Evolutionary conservation across 2,113 vertebrate species (phyloP), one percentile per base, ranked within the genome.

Genomic region (Albula glossodonta): DNA sequence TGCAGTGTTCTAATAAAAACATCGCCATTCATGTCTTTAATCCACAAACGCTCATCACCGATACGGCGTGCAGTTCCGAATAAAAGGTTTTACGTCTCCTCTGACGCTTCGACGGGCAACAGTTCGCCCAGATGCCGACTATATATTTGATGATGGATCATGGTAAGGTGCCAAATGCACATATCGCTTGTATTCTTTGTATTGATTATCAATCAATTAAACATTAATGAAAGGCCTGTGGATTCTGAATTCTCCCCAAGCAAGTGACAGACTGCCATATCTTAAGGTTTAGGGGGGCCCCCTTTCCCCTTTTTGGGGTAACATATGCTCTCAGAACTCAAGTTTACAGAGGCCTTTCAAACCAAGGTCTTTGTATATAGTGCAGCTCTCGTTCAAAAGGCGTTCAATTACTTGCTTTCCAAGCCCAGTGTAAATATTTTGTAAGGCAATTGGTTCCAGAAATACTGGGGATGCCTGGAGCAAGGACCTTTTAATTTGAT

Each of bases 351-450:
- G 92, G 90, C 91, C 89, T 94, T 94, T 94, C 91, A 95, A 92
- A 94, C 90, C 87, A 25, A 88, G 86, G 87, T 87, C 88, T 93
- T 93, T 94, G 93, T 95, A 80, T 95, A 94, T 91, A 88, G 90
- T 91, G 86, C 83, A 89, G 89, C 89, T 91, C 88, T 93, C 92
- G 89, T 94, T 31, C 91, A 95, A 92, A 86, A 94, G 92, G 92
- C 93, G 94, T 94, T 93, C 93, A 94, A 96, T 95, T 96, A 96
- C 94, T 94, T 92, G 85, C 93, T 95, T 94, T 90, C 95, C 92
- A 91, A 92, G 87, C 92, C 83, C 89, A 93, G 90, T 90, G 88
- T 96, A 96, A 97, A 96, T 97, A 97, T 96, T 96, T 96, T 93
- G 93, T 89, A 88, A 94, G 96, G 91, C 95, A 96, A 96, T 97